Evolutionary conservation across 2,797 vertebrate species (phyloP).

Genomic region (Trematomus bernacchii): DNA sequence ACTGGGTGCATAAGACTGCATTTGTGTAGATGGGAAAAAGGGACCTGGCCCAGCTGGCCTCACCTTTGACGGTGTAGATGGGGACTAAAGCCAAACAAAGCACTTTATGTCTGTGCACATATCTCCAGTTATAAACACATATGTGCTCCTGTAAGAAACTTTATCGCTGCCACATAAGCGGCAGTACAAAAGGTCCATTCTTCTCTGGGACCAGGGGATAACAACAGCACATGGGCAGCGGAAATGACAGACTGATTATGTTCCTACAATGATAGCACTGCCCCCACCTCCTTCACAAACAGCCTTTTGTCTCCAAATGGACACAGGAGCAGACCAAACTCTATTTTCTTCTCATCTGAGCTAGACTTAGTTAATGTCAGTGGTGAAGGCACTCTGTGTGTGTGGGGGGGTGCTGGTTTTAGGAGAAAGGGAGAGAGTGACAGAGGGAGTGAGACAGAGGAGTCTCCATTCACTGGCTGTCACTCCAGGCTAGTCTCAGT

Average conservation of each 20-base stretch:
- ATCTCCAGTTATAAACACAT: constrained; percentile 85
- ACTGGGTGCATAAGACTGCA: constrained; percentile 65
- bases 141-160: constrained; percentile 90
- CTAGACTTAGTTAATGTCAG: constrained; percentile 70
- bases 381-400: constrained; percentile 47
- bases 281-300: constrained; percentile 91
- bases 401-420: background rate
- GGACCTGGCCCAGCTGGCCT: constrained; percentile 54
- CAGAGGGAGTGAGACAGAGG: constrained; percentile 34
- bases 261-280: constrained; percentile 95
- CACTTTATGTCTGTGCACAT: constrained; percentile 91
- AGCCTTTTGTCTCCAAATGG: constrained; percentile 88
- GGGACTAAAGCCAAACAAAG: constrained; percentile 88
- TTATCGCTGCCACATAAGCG: constrained; percentile 92
- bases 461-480: constrained; percentile 81
- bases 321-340: constrained; percentile 81
- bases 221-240: constrained; percentile 91
- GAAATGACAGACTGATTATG: constrained; percentile 98
- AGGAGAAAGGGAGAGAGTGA: constrained; percentile 12
- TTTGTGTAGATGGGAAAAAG: constrained; percentile 73
- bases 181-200: constrained; percentile 93
- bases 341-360: constrained; percentile 72
- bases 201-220: constrained; percentile 89
- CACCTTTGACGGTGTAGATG: constrained; percentile 82
- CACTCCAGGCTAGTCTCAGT: constrained; percentile 85